Evolutionary conservation across 92 coral and sea anemone species (phyloP), one percentile per base, ranked within the genome.

Genomic region (Bergia puertoricense): DNA sequence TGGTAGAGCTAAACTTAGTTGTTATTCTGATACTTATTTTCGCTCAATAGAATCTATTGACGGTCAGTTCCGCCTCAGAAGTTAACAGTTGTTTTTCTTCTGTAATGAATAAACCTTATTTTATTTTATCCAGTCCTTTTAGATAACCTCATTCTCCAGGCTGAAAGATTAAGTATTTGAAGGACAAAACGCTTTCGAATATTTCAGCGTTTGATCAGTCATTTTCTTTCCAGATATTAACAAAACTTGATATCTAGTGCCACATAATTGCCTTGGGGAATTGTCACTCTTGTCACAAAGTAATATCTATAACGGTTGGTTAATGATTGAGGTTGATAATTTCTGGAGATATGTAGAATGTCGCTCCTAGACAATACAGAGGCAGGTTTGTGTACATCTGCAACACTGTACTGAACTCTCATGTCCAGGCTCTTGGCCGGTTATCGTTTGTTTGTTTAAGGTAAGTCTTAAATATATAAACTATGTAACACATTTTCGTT

Each of bases 181-280:
- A 76, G 7, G 30, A 42, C 5, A 46, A 37, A 5, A 40, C 46
- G 45, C 23, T 42, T 40, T 76, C 8, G 3, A 18, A 3, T 42
- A 20, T 43, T 42, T 6, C 30, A 42, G 22, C n/a, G 37, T 13
- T 20, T 6, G 30, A 16, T 62, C 69, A 1, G 66, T 57, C 20
- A 7, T 62, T 62, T 18, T 62, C 23, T 3, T 62, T 62, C 69
- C 69, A 18, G 69, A 62, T 18, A 62, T 18, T 18, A 62, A 18
- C 69, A 62, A 62, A 62, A 62, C 11, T 3, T 54, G 59, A 54
- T 54, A 11, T 62, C 4, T 62, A 62, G 8, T 20, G 4, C 69
- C 13, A 14, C 69, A 82, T 67, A 82, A 82, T 23, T 10, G 77
- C 86, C 86, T 68, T 67, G 77, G 77, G 77, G 65, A 83, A 83